Conservation (phyloP, 1,140 invertebrate genomes). For the Marisa cornuarietis region DNA sequence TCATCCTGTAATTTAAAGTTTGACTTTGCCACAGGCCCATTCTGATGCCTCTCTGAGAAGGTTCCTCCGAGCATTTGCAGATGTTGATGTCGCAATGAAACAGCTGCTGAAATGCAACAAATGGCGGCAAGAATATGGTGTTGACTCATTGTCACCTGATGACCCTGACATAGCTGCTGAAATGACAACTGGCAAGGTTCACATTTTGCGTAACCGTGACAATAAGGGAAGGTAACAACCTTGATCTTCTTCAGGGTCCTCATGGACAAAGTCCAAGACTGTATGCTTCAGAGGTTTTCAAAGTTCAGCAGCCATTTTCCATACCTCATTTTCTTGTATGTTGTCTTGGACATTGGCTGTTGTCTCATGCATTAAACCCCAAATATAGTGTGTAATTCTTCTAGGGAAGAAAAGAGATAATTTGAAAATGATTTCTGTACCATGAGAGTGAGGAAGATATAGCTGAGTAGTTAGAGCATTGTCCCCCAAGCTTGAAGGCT, state of each 20-base stretch:
- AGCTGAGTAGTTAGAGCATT: too few relatives aligned
- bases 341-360: too few relatives aligned
- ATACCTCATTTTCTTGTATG: too few relatives aligned
- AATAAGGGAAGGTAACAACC: conserved; percentile 70
- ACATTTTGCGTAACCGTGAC: conserved; percentile 76
- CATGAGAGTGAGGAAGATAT: too few relatives aligned
- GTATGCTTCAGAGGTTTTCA: too few relatives aligned
- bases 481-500: too few relatives aligned
- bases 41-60: conserved; percentile 40
- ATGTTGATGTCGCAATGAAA: conserved; percentile 77
- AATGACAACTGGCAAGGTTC: conserved; percentile 72
- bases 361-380: too few relatives aligned
- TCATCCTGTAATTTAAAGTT: background rate
- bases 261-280: too few relatives aligned
- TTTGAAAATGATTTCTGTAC: too few relatives aligned
- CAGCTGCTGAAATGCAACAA: conserved; percentile 81
- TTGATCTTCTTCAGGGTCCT: background rate
- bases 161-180: conserved; percentile 73
- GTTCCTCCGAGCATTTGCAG: conserved; percentile 77
- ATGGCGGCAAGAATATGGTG: conserved; percentile 75
- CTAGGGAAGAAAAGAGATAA: too few relatives aligned
- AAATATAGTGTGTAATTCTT: too few relatives aligned
- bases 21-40: conserved; percentile 30
- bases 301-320: too few relatives aligned
- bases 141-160: conserved; percentile 69